phyloP scores from a whole-genome alignment of 2,797 vertebrate genomes.

The Tragelaphus eurycerus region DNA sequence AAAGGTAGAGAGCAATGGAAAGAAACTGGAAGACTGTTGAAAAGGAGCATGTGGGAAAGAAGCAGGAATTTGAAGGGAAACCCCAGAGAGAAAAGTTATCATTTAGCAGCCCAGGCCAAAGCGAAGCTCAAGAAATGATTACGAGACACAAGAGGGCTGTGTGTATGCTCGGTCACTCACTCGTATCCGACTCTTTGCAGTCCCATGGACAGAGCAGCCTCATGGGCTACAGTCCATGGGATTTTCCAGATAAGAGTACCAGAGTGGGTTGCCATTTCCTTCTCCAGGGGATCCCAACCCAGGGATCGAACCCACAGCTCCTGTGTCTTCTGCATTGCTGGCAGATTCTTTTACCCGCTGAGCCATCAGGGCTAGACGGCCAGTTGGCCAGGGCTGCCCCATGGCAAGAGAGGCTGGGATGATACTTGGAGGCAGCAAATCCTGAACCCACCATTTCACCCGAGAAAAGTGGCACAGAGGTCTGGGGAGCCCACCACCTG shows the following conservation, averaged over 20 bases:
- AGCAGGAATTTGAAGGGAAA: neutral
- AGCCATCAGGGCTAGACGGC: neutral
- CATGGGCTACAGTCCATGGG: neutral
- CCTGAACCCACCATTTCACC: neutral
- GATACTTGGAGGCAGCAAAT: neutral
- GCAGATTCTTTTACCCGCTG: neutral
- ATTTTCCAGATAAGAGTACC: neutral
- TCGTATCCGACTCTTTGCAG: neutral
- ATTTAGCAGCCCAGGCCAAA: neutral
- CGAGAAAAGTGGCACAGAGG: neutral
- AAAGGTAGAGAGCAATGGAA: neutral
- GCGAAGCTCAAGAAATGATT: rapidly evolving
- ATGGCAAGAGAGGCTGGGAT: neutral
- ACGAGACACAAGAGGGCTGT: neutral
- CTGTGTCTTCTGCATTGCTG: neutral
- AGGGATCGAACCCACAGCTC: neutral
- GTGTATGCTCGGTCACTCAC: neutral
- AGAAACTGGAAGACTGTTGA: neutral
- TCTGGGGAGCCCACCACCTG: neutral
- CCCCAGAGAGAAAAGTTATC: neutral
- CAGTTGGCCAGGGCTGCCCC: neutral
- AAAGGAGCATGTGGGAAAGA: neutral
- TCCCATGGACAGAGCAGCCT: neutral
- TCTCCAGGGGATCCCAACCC: neutral
- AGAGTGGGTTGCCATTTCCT: neutral